Percentiles rank a stretch among this genome's conserved stretches.
Evolutionary conservation across 2,888 invertebrate species (phyloP).

Genomic region (Platycheirus albimanus): DNA sequence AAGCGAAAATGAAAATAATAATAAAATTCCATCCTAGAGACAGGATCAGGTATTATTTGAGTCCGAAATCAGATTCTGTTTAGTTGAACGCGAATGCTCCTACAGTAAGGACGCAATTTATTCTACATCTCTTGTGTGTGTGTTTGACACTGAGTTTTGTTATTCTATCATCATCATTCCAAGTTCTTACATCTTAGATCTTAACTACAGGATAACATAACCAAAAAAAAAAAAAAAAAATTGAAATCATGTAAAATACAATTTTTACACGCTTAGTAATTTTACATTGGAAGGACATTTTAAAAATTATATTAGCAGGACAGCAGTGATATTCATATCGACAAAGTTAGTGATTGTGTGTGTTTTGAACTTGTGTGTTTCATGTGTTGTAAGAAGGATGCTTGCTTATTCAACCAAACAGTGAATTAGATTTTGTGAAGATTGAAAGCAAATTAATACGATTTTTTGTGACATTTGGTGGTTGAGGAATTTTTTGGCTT

Average conservation of each 20-base stretch:
- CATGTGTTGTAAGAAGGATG: conserved; percentile 22
- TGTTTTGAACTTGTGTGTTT: conserved; percentile 6
- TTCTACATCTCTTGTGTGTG: conserved; percentile 51
- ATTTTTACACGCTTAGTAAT: conserved; percentile 31
- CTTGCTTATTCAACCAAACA: conserved; percentile 53
- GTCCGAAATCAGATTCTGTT: conserved; percentile 75
- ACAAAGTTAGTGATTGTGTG: conserved; percentile 20
- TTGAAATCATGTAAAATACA: conserved; percentile 41
- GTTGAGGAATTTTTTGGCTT: not conserved
- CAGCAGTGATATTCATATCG: conserved; percentile 23
- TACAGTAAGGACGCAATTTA: conserved; percentile 81
- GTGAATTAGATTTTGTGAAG: conserved; percentile 27
- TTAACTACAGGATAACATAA: not conserved
- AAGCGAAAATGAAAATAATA: conserved; percentile 71
- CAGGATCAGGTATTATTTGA: conserved; percentile 74
- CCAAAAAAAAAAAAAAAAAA: not conserved
- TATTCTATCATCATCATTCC: conserved; percentile 31
- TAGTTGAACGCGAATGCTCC: conserved; percentile 82
- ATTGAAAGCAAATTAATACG: conserved; percentile 2
- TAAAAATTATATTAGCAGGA: conserved; percentile 11
- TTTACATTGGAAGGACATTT: not conserved
- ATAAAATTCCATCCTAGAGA: conserved; percentile 74
- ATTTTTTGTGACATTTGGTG: conserved; percentile 34
- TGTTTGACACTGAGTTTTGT: conserved; percentile 52
- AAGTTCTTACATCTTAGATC: conserved; percentile 55